Conservation (phyloP, 2,113 vertebrate genomes). For the Noctilio leporinus region DNA sequence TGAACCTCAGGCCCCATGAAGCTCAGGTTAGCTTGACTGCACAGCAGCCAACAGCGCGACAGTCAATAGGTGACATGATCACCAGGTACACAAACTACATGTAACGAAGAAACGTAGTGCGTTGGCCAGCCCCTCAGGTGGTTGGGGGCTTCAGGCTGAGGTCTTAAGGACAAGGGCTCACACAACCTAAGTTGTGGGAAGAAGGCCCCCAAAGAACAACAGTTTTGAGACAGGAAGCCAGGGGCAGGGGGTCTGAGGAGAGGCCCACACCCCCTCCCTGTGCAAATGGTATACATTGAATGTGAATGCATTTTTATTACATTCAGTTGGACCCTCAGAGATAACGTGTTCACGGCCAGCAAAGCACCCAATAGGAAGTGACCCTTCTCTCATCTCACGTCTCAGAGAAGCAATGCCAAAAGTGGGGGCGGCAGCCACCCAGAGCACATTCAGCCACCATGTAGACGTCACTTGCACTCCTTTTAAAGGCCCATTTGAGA, state of each 20-base stretch:
- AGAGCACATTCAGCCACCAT: not conserved
- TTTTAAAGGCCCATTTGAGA: not conserved
- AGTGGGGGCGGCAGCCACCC: not conserved
- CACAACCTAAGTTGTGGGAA: not conserved
- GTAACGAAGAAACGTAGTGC: not conserved
- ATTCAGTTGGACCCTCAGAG: not conserved
- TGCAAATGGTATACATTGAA: not conserved
- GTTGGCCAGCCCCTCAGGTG: no score
- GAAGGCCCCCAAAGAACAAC: not conserved
- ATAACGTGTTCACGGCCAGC: not conserved
- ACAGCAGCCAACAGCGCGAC: not conserved
- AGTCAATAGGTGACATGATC: not conserved
- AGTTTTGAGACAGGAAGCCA: not conserved
- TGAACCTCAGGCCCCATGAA: no score
- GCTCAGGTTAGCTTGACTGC: not conserved
- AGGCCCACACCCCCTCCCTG: not conserved
- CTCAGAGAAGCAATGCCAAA: not conserved
- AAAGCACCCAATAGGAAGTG: not conserved
- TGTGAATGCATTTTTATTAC: not conserved
- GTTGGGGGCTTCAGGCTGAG: not conserved
- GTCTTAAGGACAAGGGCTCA: not conserved
- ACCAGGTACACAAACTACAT: not conserved
- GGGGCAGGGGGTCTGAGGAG: not conserved
- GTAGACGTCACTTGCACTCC: not conserved
- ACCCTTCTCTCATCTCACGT: not conserved